Evolutionary conservation across 2,113 vertebrate genomes (phyloP), one percentile per base, ranked within the genome.

Genomic region (Brachirus orientalis): DNA sequence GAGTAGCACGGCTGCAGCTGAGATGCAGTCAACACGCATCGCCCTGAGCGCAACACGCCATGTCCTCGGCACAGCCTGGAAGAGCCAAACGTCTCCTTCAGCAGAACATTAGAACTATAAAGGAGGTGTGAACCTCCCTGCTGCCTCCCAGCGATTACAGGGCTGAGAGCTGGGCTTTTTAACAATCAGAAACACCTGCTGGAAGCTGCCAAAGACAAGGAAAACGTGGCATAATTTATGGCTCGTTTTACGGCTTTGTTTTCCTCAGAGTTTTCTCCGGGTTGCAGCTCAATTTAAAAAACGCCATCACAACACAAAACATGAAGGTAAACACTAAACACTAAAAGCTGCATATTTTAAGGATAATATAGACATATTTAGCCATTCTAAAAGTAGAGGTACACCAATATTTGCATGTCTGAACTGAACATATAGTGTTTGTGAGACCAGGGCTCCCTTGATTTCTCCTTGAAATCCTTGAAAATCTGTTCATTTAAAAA

Each of bases 1-100:
- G 13, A 38, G 58, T 4, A 3, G 14, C 13, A 6, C n/a, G 16
- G 53, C 35, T 40, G 8, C 62, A 44, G 57, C 4, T 38, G 58
- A 69, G 45, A 37, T 35, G 16, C 19, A 13, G 36, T 73, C 11
- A 46, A 38, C 33, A n/a, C 3, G 19, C 10, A 11, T 4, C 12
- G 67, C 50, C 47, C 17, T 20, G 35, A 59, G 74, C 47, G 36
- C n/a, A 46, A 44, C 58, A 33, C 55, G 11, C 13, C 14, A 1
- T 19, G 35, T 41, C 43, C 22, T 43, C 52, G 22, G 17, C 10
- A n/a, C 2, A n/a, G 13, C 37, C 37, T 28, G 35, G 35, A 60
- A 41, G 11, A 43, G 22, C 19, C 18, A 19, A 3, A 7, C 17
- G 13, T 46, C 16, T 69, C 17, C 37, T 61, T 43, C 56, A 37